Conservation (phyloP, 1,140 invertebrate genomes). For the Daktulosphaira vitifoliae region DNA sequence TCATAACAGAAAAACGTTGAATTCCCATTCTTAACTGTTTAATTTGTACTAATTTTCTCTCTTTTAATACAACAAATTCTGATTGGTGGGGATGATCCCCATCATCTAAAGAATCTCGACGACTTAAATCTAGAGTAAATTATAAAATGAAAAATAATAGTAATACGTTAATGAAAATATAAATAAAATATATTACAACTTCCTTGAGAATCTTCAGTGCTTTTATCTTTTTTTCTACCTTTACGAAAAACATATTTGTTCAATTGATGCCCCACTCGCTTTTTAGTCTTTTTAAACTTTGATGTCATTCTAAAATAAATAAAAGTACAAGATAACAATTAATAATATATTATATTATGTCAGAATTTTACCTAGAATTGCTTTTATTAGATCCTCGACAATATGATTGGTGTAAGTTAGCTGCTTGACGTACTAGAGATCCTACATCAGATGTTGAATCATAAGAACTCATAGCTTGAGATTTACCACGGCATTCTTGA, state of each 20-base stretch:
- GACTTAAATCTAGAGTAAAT: constrained; percentile 60
- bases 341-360: constrained; percentile 1
- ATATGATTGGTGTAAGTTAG: constrained; percentile 39
- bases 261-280: constrained; percentile 74
- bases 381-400: constrained; percentile 41
- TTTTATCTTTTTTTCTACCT: constrained; percentile 73
- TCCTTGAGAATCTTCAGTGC: constrained; percentile 70
- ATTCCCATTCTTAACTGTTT: constrained; percentile 69
- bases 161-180: background rate
- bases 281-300: constrained; percentile 60
- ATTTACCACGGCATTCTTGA: constrained; percentile 40
- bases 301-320: constrained; percentile 46
- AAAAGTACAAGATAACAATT: constrained; percentile 1
- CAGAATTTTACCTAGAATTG: constrained; percentile 36
- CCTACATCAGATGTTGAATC: constrained; percentile 52
- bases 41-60: constrained; percentile 66
- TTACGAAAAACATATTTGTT: constrained; percentile 63
- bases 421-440: constrained; percentile 38
- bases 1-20: constrained; percentile 72
- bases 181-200: constrained; percentile 52
- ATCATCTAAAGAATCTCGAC: constrained; percentile 69
- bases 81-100: constrained; percentile 69
- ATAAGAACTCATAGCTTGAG: constrained; percentile 50
- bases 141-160: background rate
- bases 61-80: constrained; percentile 77